These are phyloP conservation scores for Equus przewalskii DNA, from an alignment of 2,113 vertebrate genomes.

Conservation along the genomic window DNA sequence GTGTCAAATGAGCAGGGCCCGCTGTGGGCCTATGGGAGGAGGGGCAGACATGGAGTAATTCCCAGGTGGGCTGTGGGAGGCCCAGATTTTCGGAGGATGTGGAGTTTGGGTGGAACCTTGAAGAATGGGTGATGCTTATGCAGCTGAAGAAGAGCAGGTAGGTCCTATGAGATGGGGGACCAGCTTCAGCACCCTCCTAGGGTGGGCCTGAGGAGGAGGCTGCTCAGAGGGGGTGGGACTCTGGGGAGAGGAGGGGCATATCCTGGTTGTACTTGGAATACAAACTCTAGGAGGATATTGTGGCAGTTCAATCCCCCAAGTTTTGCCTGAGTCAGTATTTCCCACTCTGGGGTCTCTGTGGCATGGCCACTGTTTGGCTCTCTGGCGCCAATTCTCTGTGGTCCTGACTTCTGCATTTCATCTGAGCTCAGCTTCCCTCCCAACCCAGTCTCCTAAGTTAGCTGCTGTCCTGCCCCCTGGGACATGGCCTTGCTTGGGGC, in stretches of 20 bases:
- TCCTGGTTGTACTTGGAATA: neutral
- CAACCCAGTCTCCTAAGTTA: neutral
- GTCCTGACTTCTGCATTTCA: neutral
- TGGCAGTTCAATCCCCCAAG: neutral
- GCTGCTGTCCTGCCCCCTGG: neutral
- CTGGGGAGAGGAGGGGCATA: neutral
- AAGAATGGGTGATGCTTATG: neutral
- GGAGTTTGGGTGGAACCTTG: too few species aligned
- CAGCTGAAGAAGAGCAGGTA: neutral
- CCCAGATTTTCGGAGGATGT: neutral
- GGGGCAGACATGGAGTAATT: neutral
- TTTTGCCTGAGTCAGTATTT: rapidly evolving
- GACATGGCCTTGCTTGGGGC: neutral
- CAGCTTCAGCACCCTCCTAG: neutral
- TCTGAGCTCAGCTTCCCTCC: neutral
- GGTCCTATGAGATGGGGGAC: neutral
- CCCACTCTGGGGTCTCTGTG: neutral
- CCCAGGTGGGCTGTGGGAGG: neutral
- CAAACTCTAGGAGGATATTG: neutral
- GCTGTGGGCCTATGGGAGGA: neutral
- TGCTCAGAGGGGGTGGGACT: neutral
- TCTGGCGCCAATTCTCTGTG: neutral
- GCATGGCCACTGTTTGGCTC: neutral
- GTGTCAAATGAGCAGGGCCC: neutral
- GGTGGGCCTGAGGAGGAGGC: rapidly evolving